Evolutionary conservation across 1,140 invertebrate species (phyloP).

Genomic region (Atta texana): DNA sequence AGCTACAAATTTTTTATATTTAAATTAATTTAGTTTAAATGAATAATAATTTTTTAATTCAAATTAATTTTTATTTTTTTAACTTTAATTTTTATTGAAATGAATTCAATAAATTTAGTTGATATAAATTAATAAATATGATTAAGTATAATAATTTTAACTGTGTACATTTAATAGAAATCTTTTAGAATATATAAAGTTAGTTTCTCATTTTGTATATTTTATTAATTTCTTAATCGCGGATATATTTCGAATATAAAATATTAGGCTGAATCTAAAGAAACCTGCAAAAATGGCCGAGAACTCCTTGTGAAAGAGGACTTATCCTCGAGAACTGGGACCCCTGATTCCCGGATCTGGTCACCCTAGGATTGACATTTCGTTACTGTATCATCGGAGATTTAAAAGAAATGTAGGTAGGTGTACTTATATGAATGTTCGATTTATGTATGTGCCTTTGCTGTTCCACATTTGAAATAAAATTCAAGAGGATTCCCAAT

Average conservation of each 20-base stretch:
- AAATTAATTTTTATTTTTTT: neutral
- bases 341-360: neutral
- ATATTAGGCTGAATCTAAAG: constrained; percentile 5
- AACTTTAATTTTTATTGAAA: neutral
- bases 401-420: constrained; percentile 16
- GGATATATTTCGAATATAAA: neutral
- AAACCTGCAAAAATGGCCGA: neutral
- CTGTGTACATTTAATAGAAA: neutral
- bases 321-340: neutral
- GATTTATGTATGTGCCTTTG: neutral
- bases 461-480: neutral
- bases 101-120: neutral
- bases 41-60: neutral
- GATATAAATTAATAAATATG: neutral
- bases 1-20: neutral
- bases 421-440: constrained; percentile 12
- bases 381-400: neutral
- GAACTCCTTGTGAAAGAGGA: neutral
- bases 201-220: neutral
- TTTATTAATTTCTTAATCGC: constrained; percentile 14
- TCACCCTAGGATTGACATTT: constrained; percentile 21
- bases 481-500: constrained; percentile 6
- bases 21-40: neutral
- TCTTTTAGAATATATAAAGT: neutral
- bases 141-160: neutral